Evolutionary conservation across 2,113 vertebrate genomes (phyloP).

Genomic region (Callochromis pleurospilus): DNA sequence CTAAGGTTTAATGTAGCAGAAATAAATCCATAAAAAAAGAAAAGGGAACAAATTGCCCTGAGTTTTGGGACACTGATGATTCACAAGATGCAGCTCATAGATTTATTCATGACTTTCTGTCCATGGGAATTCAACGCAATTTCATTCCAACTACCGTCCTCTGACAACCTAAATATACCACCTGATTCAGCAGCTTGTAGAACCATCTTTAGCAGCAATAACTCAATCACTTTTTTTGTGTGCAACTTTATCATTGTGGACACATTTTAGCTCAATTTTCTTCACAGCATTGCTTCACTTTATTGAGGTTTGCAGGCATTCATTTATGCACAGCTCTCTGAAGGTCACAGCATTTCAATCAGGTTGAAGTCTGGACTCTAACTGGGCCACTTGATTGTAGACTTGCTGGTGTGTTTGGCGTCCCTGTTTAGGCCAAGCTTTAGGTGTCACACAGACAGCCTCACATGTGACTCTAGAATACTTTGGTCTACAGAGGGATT

Average conservation of each 20-base stretch:
- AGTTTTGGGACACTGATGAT: background rate
- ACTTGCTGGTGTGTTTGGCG: background rate
- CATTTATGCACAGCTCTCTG: background rate
- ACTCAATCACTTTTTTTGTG: background rate
- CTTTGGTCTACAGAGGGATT: background rate
- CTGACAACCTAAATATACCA: background rate
- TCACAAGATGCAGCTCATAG: background rate
- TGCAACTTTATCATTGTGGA: background rate
- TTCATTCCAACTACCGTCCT: background rate
- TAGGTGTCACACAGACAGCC: background rate
- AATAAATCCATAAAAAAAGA: background rate
- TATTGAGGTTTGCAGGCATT: background rate
- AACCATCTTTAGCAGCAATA: background rate
- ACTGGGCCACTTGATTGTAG: background rate
- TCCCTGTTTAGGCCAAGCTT: background rate
- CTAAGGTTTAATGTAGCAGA: background rate
- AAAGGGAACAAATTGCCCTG: background rate
- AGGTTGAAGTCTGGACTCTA: background rate
- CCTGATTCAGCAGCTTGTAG: background rate
- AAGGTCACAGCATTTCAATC: background rate
- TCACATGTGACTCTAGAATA: background rate
- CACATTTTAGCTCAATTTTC: background rate
- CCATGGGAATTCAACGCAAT: background rate
- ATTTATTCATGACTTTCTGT: background rate
- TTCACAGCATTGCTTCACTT: background rate